phyloP scores from a whole-genome alignment of 2,113 vertebrate genomes.

The Nerophis ophidion region DNA sequence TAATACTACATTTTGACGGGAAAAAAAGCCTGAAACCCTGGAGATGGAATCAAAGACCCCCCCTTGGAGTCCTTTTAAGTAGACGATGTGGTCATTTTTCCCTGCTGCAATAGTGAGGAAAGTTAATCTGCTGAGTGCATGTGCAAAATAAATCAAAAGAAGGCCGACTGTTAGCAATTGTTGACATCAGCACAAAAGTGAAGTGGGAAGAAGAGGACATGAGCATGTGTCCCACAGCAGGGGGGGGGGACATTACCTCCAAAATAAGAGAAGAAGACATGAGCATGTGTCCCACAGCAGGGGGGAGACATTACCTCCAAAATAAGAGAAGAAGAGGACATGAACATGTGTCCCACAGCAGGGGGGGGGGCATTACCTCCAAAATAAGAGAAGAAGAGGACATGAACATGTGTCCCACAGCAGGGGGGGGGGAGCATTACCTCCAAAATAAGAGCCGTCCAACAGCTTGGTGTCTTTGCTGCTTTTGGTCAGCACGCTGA shows the following conservation, averaged over 20 bases:
- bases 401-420: too few species aligned
- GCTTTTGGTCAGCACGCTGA: conserved; percentile 91
- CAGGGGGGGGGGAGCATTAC: conserved; percentile 64
- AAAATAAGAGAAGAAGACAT: too few species aligned
- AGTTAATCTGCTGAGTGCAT: conserved; percentile 69
- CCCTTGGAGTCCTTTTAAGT: conserved; percentile 25
- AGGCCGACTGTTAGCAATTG: conserved; percentile 41
- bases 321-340: too few species aligned
- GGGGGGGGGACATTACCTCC: too few species aligned
- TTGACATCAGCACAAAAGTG: conserved; percentile 30
- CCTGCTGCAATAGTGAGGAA: conserved; percentile 47
- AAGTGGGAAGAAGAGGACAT: too few species aligned
- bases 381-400: too few species aligned
- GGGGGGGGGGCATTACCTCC: too few species aligned
- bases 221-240: too few species aligned
- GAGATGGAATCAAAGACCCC: conserved; percentile 48
- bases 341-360: too few species aligned
- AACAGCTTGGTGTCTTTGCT: conserved; percentile 95
- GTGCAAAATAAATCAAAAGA: conserved; percentile 51
- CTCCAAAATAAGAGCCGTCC: conserved; percentile 96
- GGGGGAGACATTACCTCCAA: too few species aligned
- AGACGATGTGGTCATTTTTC: conserved; percentile 57
- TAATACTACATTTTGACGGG: conserved; percentile 17
- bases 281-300: too few species aligned
- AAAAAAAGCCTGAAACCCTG: conserved; percentile 41